phyloP scores from a whole-genome alignment of 1,140 invertebrate species.

The Drosophila orena region DNA sequence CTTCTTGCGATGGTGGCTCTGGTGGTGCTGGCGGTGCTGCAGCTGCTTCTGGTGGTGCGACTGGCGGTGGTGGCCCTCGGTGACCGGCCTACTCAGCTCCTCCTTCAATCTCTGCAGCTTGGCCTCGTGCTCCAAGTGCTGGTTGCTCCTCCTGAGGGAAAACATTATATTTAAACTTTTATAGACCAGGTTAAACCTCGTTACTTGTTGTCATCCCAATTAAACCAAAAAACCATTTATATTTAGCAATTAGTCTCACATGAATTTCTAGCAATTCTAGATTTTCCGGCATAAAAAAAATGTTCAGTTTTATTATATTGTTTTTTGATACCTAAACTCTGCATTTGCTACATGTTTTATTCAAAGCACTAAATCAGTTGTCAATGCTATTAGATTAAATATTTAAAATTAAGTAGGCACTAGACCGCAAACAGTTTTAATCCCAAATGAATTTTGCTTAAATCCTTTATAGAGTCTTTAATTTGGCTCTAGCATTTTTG shows the following conservation, averaged over 20 bases:
- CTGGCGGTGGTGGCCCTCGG: conserved; percentile 33
- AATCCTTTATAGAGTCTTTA: neutral
- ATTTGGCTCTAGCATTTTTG: neutral
- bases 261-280: no score
- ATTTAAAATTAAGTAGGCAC: neutral
- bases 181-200: neutral
- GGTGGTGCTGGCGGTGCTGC: conserved; percentile 37
- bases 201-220: neutral
- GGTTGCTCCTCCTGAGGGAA: conserved; percentile 24
- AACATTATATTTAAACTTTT: neutral
- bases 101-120: conserved; percentile 72
- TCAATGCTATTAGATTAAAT: neutral
- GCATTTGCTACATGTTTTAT: neutral
- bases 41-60: conserved; percentile 31
- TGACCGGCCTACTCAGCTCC: conserved; percentile 69
- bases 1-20: conserved; percentile 51
- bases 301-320: neutral
- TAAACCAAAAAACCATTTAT: neutral
- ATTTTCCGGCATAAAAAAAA: no score
- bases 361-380: no score
- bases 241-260: neutral
- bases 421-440: no score
- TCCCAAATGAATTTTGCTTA: no score
- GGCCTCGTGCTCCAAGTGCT: conserved; percentile 53
- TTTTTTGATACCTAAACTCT: neutral